Percentiles rank a stretch among this genome's conserved stretches.
These are phyloP conservation scores for Atrichornis clamosus DNA, from an alignment of 2,113 vertebrate species.

Conservation along the genomic window DNA sequence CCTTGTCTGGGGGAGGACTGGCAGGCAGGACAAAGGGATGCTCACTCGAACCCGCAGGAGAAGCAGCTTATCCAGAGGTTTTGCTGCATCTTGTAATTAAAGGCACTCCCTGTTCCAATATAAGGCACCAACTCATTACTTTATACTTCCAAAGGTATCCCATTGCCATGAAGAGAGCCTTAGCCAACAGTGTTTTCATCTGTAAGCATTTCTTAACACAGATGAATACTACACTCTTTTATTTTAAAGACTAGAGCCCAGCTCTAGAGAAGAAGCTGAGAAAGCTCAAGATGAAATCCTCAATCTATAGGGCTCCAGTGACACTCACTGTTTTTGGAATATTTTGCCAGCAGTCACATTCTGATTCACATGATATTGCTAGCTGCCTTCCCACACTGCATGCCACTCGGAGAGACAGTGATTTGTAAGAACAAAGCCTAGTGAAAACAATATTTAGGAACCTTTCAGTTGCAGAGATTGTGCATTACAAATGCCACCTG, in stretches of 20 bases:
- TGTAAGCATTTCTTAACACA: background rate
- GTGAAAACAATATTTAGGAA: background rate
- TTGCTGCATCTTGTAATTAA: background rate
- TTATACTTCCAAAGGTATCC: background rate
- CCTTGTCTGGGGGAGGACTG: background rate
- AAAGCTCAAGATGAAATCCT: background rate
- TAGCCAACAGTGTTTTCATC: background rate
- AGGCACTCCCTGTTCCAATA: background rate
- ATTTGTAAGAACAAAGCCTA: background rate
- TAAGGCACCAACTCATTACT: background rate
- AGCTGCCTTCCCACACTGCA: background rate
- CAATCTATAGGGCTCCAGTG: background rate
- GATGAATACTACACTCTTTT: accelerated
- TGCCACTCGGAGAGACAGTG: background rate
- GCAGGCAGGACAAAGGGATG: background rate
- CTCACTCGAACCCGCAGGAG: background rate
- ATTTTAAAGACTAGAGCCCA: background rate
- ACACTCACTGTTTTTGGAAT: background rate
- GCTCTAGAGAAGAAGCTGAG: background rate
- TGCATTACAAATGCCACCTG: background rate
- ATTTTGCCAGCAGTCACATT: background rate
- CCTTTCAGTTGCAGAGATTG: background rate
- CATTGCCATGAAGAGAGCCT: background rate
- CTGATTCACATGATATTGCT: background rate
- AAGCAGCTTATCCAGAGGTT: background rate